Evolutionary conservation across 2,888 invertebrate species (phyloP).

Genomic region (Deroplatys truncata): DNA sequence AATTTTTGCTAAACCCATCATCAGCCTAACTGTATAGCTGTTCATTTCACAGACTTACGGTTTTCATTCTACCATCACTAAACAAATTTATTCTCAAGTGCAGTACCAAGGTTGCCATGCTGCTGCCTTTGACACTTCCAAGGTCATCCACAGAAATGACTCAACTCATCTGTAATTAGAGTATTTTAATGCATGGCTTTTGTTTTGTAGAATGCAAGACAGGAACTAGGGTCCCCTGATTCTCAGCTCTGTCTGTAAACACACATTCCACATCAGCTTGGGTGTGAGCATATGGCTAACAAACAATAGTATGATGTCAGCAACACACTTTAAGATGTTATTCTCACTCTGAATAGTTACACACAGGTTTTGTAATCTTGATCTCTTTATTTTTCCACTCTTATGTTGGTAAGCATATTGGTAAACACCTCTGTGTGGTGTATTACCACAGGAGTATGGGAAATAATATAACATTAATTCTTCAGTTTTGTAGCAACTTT

Average conservation of each 20-base stretch:
- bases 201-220: neutral
- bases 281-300: neutral
- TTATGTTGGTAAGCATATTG: too few species aligned
- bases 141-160: neutral
- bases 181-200: neutral
- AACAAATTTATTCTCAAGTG: neutral
- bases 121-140: neutral
- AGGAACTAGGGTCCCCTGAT: slow-evolving; percentile 5
- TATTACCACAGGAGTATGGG: too few species aligned
- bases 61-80: neutral
- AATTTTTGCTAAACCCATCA: neutral
- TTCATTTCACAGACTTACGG: neutral
- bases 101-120: neutral
- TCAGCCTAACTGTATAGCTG: neutral
- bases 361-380: too few species aligned
- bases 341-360: too few species aligned
- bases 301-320: neutral
- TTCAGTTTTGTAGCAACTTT: too few species aligned
- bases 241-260: neutral
- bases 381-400: too few species aligned
- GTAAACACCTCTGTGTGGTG: too few species aligned
- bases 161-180: neutral
- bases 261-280: neutral
- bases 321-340: too few species aligned
- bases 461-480: too few species aligned